A percentile compares a stretch with the other conserved stretches of the same genome.
Conservation (phyloP, 2,888 invertebrate species). For the Hydroisotoma schaefferi region DNA sequence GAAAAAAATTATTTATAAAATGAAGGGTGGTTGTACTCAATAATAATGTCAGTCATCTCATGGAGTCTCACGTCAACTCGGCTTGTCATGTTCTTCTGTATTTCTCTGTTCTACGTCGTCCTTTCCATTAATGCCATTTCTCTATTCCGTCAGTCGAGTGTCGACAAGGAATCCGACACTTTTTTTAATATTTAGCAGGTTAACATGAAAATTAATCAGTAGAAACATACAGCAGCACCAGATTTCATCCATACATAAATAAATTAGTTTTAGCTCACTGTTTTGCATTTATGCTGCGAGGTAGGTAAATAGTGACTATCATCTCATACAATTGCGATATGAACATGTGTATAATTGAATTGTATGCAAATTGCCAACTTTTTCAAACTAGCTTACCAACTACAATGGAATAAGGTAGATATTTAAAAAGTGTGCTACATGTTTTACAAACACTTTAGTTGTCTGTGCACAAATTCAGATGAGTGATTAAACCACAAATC, state of each 20-base stretch:
- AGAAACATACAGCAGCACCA: too few species aligned
- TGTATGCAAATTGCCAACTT: slow-evolving; percentile 8
- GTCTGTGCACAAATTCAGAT: too few species aligned
- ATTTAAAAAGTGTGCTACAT: too few species aligned
- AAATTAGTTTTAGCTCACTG: slow-evolving; percentile 6
- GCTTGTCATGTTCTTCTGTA: slow-evolving; percentile 37
- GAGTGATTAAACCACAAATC: too few species aligned
- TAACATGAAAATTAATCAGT: slow-evolving; percentile 6
- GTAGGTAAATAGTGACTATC: not conserved
- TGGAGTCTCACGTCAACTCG: slow-evolving; percentile 37
- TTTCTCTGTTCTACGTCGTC: too few species aligned
- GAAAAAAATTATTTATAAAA: too few species aligned
- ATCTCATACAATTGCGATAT: not conserved
- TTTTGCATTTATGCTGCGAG: slow-evolving; percentile 5
- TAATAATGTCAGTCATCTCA: slow-evolving; percentile 40
- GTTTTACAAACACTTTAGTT: too few species aligned
- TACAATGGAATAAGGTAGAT: not conserved
- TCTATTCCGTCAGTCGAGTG: slow-evolving; percentile 25
- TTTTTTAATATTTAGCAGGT: slow-evolving; percentile 3
- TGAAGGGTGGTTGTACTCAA: slow-evolving; percentile 30
- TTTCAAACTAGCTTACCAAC: too few species aligned
- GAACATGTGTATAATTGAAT: slow-evolving; percentile 12
- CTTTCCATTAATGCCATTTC: slow-evolving; percentile 46
- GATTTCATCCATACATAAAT: slow-evolving; percentile 5
- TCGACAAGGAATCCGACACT: slow-evolving; percentile 13